Percentiles rank a stretch among this genome's conserved stretches.
These are phyloP conservation scores for Neodiprion fabricii DNA, from an alignment of 1,140 invertebrate genomes.

Conservation along the genomic window DNA sequence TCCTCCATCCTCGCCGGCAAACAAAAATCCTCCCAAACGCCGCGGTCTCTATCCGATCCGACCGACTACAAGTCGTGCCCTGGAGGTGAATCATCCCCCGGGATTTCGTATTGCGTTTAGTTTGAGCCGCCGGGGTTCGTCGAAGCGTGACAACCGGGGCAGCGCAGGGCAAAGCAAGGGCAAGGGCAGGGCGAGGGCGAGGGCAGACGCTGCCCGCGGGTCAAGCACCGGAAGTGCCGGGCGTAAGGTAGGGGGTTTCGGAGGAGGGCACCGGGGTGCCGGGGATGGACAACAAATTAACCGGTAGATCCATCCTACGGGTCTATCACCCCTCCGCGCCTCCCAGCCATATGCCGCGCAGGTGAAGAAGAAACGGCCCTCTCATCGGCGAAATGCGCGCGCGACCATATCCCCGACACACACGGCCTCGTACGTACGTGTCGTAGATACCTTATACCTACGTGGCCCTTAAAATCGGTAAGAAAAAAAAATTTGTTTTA, in stretches of 20 bases:
- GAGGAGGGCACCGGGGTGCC: not conserved
- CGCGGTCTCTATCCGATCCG: too few relatives aligned
- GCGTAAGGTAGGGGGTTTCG: not conserved
- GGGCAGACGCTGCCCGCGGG: not conserved
- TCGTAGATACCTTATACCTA: too few relatives aligned
- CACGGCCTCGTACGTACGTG: not conserved
- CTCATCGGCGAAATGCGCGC: not conserved
- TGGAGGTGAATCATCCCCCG: not conserved
- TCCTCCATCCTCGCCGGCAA: too few relatives aligned
- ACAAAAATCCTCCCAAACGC: too few relatives aligned
- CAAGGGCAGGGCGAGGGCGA: not conserved
- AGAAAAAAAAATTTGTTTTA: too few relatives aligned
- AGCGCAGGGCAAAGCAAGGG: not conserved
- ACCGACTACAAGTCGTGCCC: not conserved
- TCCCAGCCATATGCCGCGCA: not conserved
- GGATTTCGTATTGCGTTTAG: not conserved
- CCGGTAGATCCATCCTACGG: slow-evolving; percentile 6
- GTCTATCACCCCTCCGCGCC: not conserved
- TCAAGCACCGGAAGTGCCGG: slow-evolving; percentile 3
- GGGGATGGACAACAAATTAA: slow-evolving; percentile 7
- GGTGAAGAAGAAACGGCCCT: not conserved
- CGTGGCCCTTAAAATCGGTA: too few relatives aligned
- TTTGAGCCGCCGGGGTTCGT: not conserved
- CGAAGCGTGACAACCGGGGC: slow-evolving; percentile 4
- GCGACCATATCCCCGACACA: not conserved